These are phyloP conservation scores for Thrips palmi DNA, from an alignment of 1,140 invertebrate species.

Conservation along the genomic window DNA sequence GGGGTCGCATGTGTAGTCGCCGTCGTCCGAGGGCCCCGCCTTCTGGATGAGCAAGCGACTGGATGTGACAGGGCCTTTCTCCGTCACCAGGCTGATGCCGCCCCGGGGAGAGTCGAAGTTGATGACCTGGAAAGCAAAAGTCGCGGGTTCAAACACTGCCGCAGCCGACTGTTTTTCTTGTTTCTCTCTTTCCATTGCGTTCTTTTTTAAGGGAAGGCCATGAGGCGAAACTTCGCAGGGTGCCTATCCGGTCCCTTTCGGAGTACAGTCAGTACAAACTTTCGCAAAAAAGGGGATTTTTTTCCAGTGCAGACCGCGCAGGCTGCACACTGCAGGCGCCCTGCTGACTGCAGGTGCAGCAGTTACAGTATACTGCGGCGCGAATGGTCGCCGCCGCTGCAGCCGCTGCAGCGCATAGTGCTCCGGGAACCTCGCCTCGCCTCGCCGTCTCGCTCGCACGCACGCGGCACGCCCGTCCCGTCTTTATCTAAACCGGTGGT, in stretches of 20 bases:
- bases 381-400: no score
- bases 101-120: conserved; percentile 35
- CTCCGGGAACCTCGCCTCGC: no score
- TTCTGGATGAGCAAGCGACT: conserved; percentile 39
- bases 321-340: no score
- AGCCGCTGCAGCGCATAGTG: no score
- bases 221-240: neutral
- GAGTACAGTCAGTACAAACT: neutral
- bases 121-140: conserved; percentile 23
- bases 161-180: neutral
- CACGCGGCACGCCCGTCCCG: no score
- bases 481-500: no score
- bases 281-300: neutral
- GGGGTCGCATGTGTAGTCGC: conserved; percentile 37
- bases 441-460: no score
- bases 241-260: neutral
- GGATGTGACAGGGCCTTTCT: conserved; percentile 35
- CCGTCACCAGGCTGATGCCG: conserved; percentile 34
- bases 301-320: no score
- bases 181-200: neutral
- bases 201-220: neutral
- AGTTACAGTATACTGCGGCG: no score
- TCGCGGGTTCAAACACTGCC: neutral
- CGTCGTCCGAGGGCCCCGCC: conserved; percentile 30
- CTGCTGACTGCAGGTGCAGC: no score